Evolutionary conservation across 2,888 invertebrate species (phyloP).

Genomic region (Acrobasis suavella): DNA sequence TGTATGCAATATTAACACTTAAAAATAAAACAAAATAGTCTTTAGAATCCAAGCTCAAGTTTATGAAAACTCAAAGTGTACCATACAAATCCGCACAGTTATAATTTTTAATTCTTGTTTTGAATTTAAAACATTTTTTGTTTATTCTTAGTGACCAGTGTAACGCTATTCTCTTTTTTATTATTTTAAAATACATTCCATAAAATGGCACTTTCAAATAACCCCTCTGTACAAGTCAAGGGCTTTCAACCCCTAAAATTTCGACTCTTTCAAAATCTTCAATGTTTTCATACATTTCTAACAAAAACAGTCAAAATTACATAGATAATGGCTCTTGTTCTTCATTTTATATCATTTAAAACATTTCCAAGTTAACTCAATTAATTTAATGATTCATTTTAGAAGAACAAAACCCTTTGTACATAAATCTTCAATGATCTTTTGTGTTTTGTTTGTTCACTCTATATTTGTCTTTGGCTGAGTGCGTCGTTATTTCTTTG

Average conservation of each 20-base stretch:
- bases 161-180: background rate
- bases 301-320: background rate
- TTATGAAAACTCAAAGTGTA: background rate
- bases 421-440: constrained; percentile 6
- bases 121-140: background rate
- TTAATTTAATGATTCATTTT: constrained; percentile 14
- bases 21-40: too few species aligned
- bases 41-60: background rate
- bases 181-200: background rate
- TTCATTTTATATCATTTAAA: background rate
- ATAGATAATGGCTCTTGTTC: background rate
- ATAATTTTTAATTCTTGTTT: background rate
- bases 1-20: background rate
- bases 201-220: constrained; percentile 1
- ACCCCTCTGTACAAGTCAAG: background rate
- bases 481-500: constrained; percentile 14
- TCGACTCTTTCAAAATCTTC: background rate
- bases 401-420: constrained; percentile 14
- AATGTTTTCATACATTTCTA: background rate
- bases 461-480: constrained; percentile 20
- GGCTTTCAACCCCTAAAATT: background rate
- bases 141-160: background rate
- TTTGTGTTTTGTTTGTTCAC: constrained; percentile 13
- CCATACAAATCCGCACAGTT: background rate
- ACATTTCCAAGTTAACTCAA: background rate